A percentile compares a stretch with the other conserved stretches of the same genome.
Conservation (phyloP, 2,113 vertebrate species). For the Natator depressus region DNA sequence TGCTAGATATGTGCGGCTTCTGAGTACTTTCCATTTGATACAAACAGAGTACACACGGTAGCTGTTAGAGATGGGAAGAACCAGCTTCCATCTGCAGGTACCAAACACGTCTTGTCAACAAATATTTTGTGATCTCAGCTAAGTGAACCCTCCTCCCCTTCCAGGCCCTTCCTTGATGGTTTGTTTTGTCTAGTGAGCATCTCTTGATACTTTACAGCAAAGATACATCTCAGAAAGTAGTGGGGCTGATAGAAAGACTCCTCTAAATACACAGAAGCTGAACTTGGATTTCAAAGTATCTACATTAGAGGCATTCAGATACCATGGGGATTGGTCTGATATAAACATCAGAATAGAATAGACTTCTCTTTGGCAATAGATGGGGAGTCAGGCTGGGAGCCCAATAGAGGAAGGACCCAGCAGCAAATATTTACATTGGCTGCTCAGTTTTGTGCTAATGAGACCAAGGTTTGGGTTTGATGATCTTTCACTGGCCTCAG, state of each 20-base stretch:
- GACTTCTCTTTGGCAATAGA: not conserved
- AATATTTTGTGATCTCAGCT: constrained; percentile 6
- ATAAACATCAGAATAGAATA: not conserved
- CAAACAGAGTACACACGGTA: constrained; percentile 5
- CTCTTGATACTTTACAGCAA: not conserved
- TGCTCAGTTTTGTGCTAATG: not conserved
- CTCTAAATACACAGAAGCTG: not conserved
- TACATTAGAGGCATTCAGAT: not conserved
- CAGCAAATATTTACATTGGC: not conserved
- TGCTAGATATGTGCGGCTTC: not conserved
- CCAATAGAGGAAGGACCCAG: not conserved
- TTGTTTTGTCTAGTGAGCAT: not conserved
- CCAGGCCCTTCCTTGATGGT: not conserved
- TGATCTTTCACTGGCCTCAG: not conserved
- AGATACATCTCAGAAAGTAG: not conserved
- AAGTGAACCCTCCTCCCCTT: not conserved
- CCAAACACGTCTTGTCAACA: not conserved
- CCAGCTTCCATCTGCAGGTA: not conserved
- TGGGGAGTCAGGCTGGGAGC: not conserved
- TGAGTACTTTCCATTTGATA: constrained; percentile 34
- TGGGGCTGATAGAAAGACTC: not conserved
- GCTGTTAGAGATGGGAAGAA: not conserved
- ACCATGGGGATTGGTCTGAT: not conserved
- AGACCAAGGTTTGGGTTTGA: not conserved
- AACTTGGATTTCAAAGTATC: not conserved